These are phyloP conservation scores for Chaetophractus vellerosus DNA, from an alignment of 2,797 vertebrate genomes.

Conservation along the genomic window DNA sequence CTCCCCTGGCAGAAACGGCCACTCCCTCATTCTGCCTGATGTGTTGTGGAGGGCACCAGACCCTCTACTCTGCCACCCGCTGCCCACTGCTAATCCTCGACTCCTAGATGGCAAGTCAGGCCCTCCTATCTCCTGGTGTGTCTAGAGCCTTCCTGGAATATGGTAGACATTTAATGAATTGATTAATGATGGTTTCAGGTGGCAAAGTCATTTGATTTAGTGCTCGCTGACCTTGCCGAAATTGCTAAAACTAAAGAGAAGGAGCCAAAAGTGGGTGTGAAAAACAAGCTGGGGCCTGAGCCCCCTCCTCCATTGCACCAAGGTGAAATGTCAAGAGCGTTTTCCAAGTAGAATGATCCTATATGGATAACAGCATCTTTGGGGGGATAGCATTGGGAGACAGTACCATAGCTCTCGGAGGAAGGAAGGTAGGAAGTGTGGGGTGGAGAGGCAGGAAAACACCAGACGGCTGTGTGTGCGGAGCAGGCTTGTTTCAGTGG, in stretches of 20 bases:
- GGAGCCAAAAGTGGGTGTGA: neutral
- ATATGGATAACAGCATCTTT: too few species aligned
- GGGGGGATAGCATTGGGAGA: neutral
- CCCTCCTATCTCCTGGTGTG: neutral
- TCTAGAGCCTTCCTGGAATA: neutral
- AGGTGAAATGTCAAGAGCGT: neutral
- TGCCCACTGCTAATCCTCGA: neutral
- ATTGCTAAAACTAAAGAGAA: slow-evolving; percentile 7
- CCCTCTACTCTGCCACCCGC: fast-evolving
- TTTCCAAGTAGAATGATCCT: too few species aligned
- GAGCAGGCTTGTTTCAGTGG: neutral
- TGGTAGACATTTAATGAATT: neutral
- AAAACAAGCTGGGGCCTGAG: neutral
- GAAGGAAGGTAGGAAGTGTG: neutral
- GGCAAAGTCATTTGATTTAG: neutral
- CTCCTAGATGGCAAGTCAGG: too few species aligned
- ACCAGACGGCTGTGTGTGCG: too few species aligned
- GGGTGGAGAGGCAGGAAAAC: fast-evolving
- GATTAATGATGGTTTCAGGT: neutral
- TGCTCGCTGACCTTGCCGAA: neutral
- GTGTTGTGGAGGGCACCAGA: neutral
- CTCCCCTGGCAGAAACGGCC: neutral
- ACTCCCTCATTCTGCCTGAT: neutral
- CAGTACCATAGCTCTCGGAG: fast-evolving
- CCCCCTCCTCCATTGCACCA: too few species aligned